These are phyloP conservation scores for Homalodisca vitripennis DNA, from an alignment of 1,140 invertebrate species.

Conservation along the genomic window DNA sequence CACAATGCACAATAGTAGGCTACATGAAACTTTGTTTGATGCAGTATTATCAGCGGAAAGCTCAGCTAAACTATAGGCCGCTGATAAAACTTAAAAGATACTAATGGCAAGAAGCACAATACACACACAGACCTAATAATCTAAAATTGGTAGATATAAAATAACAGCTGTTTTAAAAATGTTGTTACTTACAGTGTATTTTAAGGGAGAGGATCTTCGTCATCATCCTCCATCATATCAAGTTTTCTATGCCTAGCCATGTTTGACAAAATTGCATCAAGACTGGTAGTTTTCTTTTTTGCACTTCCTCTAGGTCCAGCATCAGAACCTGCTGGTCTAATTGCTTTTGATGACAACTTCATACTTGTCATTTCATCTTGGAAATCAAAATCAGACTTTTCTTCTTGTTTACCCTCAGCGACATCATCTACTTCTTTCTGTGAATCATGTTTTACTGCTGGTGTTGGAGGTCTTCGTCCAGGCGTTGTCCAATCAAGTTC, in stretches of 20 bases:
- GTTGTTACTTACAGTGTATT: no score
- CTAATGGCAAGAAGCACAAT: no score
- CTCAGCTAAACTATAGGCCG: no score
- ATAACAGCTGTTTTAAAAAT: no score
- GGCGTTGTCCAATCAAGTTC: slow-evolving; percentile 48
- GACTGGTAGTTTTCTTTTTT: slow-evolving; percentile 50
- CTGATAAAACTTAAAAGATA: no score
- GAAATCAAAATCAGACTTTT: slow-evolving; percentile 50
- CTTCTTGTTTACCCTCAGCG: slow-evolving; percentile 37
- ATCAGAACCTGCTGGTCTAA: slow-evolving; percentile 37
- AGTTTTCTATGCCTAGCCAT: slow-evolving; percentile 48
- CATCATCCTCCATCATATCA: slow-evolving; percentile 42
- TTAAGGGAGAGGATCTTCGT: slow-evolving; percentile 11
- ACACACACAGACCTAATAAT: no score
- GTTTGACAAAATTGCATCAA: slow-evolving; percentile 49
- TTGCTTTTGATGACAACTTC: slow-evolving; percentile 34
- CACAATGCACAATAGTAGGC: no score
- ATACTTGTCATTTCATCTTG: slow-evolving; percentile 46
- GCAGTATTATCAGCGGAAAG: no score
- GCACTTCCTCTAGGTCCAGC: slow-evolving; percentile 46
- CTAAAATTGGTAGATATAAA: no score
- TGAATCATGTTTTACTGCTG: slow-evolving; percentile 37
- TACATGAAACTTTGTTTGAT: no score
- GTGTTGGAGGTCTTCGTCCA: slow-evolving; percentile 46
- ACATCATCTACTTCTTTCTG: slow-evolving; percentile 29